These are phyloP conservation scores for Dione juno DNA, from an alignment of 2,888 invertebrate species.

Conservation along the genomic window DNA sequence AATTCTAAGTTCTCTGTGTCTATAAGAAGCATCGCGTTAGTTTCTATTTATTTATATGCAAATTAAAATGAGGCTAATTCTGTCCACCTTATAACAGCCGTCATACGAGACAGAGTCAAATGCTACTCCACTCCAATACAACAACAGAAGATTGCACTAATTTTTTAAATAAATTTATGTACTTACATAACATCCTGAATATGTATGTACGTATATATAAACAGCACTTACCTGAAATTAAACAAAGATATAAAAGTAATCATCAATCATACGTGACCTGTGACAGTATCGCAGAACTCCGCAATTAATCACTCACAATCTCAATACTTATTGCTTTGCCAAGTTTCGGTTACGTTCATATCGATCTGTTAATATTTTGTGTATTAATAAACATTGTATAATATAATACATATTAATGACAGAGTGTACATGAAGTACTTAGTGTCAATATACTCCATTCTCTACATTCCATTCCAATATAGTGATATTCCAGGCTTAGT, in stretches of 20 bases:
- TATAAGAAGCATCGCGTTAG: no score
- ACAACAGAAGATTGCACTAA: no score
- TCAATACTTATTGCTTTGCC: slow-evolving; percentile 27
- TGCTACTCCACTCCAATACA: no score
- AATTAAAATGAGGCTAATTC: no score
- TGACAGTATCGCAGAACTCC: slow-evolving; percentile 32
- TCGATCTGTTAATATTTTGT: slow-evolving; percentile 12
- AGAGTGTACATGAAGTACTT: neutral
- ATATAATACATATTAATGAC: neutral
- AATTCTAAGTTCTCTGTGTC: no score
- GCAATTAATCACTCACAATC: slow-evolving; percentile 29
- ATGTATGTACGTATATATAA: neutral
- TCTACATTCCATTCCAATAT: neutral
- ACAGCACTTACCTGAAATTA: slow-evolving; percentile 52
- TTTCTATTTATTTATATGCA: no score
- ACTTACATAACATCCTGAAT: no score
- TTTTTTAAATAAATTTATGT: no score
- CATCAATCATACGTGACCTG: slow-evolving; percentile 43
- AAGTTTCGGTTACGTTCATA: slow-evolving; percentile 20
- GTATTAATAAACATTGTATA: neutral
- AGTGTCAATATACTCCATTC: neutral
- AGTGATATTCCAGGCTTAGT: no score
- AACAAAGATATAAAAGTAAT: slow-evolving; percentile 48
- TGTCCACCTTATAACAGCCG: no score
- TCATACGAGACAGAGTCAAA: no score